Conservation (phyloP, 1,140 invertebrate genomes). For the Rhopalosiphum maidis region DNA sequence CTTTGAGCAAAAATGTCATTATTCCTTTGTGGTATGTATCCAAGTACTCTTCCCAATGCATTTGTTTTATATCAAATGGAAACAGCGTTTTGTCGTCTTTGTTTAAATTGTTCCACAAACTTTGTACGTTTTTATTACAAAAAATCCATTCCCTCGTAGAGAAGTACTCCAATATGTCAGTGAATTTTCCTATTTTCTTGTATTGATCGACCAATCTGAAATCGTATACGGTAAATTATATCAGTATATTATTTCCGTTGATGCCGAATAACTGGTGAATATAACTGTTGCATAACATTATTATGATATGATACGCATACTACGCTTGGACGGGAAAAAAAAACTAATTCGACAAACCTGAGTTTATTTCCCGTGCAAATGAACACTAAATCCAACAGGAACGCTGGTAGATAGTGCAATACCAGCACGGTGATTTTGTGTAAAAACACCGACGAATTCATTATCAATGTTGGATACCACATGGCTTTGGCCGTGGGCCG, state of each 20-base stretch:
- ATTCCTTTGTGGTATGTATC: slow-evolving; percentile 49
- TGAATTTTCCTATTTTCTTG: slow-evolving; percentile 77
- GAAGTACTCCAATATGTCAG: slow-evolving; percentile 59
- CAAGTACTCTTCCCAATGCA: slow-evolving; percentile 85
- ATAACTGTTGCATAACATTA: no score
- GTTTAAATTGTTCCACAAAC: slow-evolving; percentile 69
- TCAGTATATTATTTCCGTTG: neutral
- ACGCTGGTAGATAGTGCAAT: slow-evolving; percentile 63
- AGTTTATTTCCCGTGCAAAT: slow-evolving; percentile 62
- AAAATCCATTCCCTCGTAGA: slow-evolving; percentile 59
- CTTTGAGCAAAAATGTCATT: slow-evolving; percentile 48
- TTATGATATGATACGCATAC: no score
- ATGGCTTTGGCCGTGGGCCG: slow-evolving; percentile 65
- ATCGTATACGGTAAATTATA: neutral
- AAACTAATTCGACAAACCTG: slow-evolving; percentile 60
- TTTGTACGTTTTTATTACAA: slow-evolving; percentile 69
- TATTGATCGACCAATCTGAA: slow-evolving; percentile 73
- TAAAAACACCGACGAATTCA: slow-evolving; percentile 64
- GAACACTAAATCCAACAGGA: slow-evolving; percentile 61
- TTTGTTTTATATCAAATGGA: slow-evolving; percentile 76
- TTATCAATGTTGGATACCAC: slow-evolving; percentile 66
- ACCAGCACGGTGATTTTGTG: slow-evolving; percentile 64
- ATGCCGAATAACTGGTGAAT: neutral
- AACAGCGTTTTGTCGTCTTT: slow-evolving; percentile 72
- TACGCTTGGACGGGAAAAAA: neutral